Conservation (phyloP, 2,888 invertebrate genomes). For the Dinocampus coccinellae region DNA sequence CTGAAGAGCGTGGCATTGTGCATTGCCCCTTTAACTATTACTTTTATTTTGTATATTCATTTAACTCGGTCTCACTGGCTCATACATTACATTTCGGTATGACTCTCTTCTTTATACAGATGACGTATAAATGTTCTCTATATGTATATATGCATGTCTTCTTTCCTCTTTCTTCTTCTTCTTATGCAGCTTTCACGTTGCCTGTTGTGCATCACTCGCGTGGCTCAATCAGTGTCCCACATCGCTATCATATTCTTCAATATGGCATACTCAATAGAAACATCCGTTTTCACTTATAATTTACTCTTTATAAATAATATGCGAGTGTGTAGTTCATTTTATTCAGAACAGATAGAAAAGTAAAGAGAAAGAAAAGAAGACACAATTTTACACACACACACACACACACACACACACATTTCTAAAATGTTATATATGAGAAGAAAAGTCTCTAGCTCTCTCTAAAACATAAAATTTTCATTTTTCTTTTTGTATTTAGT, state of each 20-base stretch:
- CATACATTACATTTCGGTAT: neutral
- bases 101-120: conserved; percentile 1
- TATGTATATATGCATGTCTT: neutral
- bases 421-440: too few species aligned
- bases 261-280: conserved; percentile 38
- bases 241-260: conserved; percentile 39
- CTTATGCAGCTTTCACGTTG: conserved; percentile 25
- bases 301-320: conserved; percentile 23
- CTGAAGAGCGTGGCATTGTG: conserved; percentile 6
- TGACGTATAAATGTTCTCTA: conserved; percentile 11
- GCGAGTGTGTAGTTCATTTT: neutral
- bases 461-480: too few species aligned
- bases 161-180: conserved; percentile 6
- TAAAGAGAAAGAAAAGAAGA: neutral
- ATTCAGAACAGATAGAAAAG: neutral
- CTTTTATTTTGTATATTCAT: conserved; percentile 2
- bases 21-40: conserved; percentile 1
- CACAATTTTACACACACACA: too few species aligned
- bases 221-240: conserved; percentile 36
- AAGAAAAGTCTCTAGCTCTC: neutral
- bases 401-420: too few species aligned
- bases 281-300: conserved; percentile 29
- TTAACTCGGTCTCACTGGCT: neutral
- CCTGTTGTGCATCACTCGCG: conserved; percentile 32
- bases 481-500: neutral